Base-by-base conservation (phyloP, 2,888 invertebrate genomes). In the Griposia aprilina region DNA sequence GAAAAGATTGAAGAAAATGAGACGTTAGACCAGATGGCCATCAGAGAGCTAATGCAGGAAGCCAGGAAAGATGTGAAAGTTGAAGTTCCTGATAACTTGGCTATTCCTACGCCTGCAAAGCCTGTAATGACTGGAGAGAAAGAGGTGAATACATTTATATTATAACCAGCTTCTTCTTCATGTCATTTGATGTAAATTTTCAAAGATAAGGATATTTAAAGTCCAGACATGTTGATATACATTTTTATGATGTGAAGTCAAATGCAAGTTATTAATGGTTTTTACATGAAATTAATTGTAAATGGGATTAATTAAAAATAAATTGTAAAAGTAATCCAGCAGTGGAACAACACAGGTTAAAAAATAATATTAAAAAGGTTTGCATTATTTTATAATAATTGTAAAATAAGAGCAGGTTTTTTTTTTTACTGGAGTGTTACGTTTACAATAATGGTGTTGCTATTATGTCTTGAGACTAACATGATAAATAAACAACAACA, bases 1-100 rank as follows among this genome's bases (percentile, higher is more conserved):
- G 90, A 93, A 26, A 84, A 73, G 15, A 52, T 68, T 67, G 82
- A 90, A 15, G 89, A 92, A 84, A 93, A 93, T 93, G 95, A 92
- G 89, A 93, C 94, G 0, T 79, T 96, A 45, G 98, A 98, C 79
- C 97, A 98, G 92, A 97, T 98, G 92, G 98, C 98, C 36, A 97
- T 98, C 0, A 96, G 97, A 82, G 98, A 98, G 94, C 94, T 99
- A 55, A 90, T 98, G 66, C 97, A 97, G 85, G 98, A 98, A 90
- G 94, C 97, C 1, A 95, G 94, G 45, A 95, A 96, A 57, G 90
- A 93, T 45, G 93, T 96, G 26, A 94, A 93, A 85, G 89, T 93
- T 1, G 94, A 96, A 66, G 88, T 88, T 30, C 65, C 76, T 6
- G 91, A 94, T 70, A 89, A 93, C 13, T 91, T 97, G 30, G 95